Evolutionary conservation across 2,797 vertebrate genomes (phyloP).

Genomic region (Chromis chromis): DNA sequence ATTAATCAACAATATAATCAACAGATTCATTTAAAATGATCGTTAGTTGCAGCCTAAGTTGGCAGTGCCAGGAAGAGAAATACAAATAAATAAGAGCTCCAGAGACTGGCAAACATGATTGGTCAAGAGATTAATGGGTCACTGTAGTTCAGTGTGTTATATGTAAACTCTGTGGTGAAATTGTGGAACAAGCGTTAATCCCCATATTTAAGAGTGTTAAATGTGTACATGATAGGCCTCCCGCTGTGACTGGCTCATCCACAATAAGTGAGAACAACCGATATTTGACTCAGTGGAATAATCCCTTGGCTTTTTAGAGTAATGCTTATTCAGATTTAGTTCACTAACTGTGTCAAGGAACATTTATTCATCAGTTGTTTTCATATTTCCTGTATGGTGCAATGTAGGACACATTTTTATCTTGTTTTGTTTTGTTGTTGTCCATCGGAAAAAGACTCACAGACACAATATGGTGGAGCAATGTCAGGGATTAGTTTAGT

Average conservation of each 20-base stretch:
- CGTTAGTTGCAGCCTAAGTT: background rate
- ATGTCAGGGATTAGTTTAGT: slow-evolving; percentile 71
- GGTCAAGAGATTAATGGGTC: slow-evolving; percentile 52
- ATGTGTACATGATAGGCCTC: slow-evolving; percentile 52
- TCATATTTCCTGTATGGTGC: slow-evolving; percentile 31
- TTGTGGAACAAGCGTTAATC: slow-evolving; percentile 60
- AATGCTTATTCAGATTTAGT: slow-evolving; percentile 52
- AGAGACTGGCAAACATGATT: slow-evolving; percentile 2
- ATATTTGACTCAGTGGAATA: slow-evolving; percentile 49
- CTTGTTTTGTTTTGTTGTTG: slow-evolving; percentile 66
- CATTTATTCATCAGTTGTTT: slow-evolving; percentile 47
- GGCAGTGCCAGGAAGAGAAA: slow-evolving; percentile 9
- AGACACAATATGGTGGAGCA: slow-evolving; percentile 69
- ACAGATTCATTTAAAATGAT: no score
- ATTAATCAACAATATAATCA: no score
- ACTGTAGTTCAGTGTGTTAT: slow-evolving; percentile 33
- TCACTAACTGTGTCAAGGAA: slow-evolving; percentile 65
- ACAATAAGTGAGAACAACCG: slow-evolving; percentile 35
- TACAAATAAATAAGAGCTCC: background rate
- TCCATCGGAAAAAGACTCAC: slow-evolving; percentile 42
- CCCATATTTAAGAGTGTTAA: slow-evolving; percentile 64
- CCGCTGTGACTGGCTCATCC: slow-evolving; percentile 43
- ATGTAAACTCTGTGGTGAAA: slow-evolving; percentile 44
- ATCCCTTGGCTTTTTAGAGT: slow-evolving; percentile 49
- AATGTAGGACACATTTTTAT: slow-evolving; percentile 52